Conservation (phyloP, 2,888 invertebrate species). For the Hartigia nigra region DNA sequence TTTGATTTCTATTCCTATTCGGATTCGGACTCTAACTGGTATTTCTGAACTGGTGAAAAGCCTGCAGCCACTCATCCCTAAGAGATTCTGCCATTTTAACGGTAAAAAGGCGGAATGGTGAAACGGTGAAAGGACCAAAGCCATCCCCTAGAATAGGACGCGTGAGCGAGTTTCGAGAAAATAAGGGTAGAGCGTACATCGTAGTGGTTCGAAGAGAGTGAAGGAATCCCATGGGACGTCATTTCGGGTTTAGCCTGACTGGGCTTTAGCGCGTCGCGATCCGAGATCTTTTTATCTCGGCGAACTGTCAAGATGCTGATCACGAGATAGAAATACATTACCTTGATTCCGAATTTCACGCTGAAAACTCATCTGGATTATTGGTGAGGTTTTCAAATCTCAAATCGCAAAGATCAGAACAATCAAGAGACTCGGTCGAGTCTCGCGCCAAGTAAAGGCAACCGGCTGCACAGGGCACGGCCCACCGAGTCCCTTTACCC, state of each 20-base stretch:
- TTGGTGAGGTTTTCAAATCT: background rate
- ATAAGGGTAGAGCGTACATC: slow-evolving; percentile 2
- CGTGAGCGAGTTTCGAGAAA: background rate
- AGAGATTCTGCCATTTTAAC: background rate
- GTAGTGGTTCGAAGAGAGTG: background rate
- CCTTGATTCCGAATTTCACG: background rate
- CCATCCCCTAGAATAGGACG: background rate
- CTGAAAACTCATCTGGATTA: background rate
- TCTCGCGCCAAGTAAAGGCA: too few relatives aligned
- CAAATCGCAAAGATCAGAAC: background rate
- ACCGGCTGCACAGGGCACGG: too few relatives aligned
- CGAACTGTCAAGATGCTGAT: slow-evolving; percentile 8
- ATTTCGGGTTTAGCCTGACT: slow-evolving; percentile 2
- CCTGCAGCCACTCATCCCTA: background rate
- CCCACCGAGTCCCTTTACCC: too few relatives aligned
- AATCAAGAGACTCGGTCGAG: too few relatives aligned
- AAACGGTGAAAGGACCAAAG: background rate
- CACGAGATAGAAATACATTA: slow-evolving; percentile 9
- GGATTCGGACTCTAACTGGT: background rate
- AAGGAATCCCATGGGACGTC: background rate
- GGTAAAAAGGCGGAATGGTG: background rate
- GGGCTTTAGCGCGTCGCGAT: background rate
- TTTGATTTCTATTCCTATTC: background rate
- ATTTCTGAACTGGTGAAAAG: background rate
- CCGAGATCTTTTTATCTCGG: background rate